Percentiles rank a stretch among this genome's conserved stretches.
phyloP scores from a whole-genome alignment of 2,113 vertebrate genomes.

The Phalacrocorax brasilianus region DNA sequence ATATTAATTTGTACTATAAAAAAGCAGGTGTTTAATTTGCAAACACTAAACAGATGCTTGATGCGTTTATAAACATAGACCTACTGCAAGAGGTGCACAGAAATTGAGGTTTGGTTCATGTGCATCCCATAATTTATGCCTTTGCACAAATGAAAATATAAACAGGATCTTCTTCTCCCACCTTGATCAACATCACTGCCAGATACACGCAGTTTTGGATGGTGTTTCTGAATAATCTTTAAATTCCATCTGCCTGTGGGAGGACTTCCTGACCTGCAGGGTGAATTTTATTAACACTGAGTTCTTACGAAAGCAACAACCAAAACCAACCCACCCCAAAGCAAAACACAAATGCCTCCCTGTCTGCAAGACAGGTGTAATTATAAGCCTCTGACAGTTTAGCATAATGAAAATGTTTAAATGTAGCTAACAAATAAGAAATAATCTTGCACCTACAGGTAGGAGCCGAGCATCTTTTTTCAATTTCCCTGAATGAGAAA shows the following conservation, averaged over 20 bases:
- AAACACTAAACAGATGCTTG: slow-evolving; percentile 21
- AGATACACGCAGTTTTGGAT: background rate
- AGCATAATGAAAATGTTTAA: background rate
- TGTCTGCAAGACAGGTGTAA: background rate
- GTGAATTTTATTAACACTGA: slow-evolving; percentile 17
- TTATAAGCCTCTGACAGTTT: background rate
- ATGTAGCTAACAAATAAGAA: background rate
- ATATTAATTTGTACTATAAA: background rate
- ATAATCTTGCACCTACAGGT: background rate
- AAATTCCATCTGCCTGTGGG: slow-evolving; percentile 41
- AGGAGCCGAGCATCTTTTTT: background rate
- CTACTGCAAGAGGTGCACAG: background rate
- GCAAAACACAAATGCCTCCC: background rate
- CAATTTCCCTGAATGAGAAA: background rate
- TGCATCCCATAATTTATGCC: background rate
- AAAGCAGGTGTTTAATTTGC: slow-evolving; percentile 33
- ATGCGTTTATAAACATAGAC: slow-evolving; percentile 2
- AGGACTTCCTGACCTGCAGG: slow-evolving; percentile 52
- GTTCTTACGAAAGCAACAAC: background rate
- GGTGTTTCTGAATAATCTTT: slow-evolving; percentile 36
- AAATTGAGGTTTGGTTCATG: background rate
- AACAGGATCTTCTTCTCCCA: slow-evolving; percentile 37
- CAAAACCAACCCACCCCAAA: background rate
- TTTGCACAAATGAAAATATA: background rate
- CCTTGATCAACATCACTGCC: background rate